These are phyloP conservation scores for Euplagia quadripunctaria DNA, from an alignment of 2,888 invertebrate genomes.

Conservation along the genomic window DNA sequence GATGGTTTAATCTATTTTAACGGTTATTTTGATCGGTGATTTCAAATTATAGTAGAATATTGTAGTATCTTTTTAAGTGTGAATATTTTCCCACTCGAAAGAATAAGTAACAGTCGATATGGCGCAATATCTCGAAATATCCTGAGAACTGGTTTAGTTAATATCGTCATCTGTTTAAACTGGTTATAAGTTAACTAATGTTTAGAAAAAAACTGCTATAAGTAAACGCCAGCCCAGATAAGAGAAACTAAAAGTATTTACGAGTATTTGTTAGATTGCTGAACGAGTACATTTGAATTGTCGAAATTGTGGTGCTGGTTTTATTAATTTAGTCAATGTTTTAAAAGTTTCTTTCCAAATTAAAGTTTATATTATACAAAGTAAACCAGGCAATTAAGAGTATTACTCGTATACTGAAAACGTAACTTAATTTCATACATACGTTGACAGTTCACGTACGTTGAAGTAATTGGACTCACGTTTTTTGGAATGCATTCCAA, in stretches of 20 bases:
- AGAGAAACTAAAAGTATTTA: not conserved
- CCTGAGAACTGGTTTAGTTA: not conserved
- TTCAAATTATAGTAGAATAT: slow-evolving; percentile 31
- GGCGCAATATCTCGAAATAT: not conserved
- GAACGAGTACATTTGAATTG: not conserved
- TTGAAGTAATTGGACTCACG: too few species aligned
- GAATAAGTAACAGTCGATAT: not conserved
- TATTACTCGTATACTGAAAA: too few species aligned
- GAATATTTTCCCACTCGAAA: not conserved
- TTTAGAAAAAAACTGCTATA: not conserved
- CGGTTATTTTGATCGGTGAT: slow-evolving; percentile 21
- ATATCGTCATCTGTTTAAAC: not conserved
- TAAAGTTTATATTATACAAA: too few species aligned
- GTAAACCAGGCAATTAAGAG: too few species aligned
- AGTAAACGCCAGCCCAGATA: not conserved
- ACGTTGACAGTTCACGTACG: too few species aligned
- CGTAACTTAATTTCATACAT: too few species aligned
- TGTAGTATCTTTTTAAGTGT: slow-evolving; percentile 10
- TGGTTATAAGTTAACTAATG: not conserved
- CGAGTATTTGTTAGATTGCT: not conserved
- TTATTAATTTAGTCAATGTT: not conserved
- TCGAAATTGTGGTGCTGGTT: not conserved
- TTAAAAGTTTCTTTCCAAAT: not conserved
- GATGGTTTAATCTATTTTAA: slow-evolving; percentile 41
- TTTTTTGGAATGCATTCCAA: too few species aligned